Conservation (phyloP, 2,888 invertebrate species). For the Tetheella fluctuosa region DNA sequence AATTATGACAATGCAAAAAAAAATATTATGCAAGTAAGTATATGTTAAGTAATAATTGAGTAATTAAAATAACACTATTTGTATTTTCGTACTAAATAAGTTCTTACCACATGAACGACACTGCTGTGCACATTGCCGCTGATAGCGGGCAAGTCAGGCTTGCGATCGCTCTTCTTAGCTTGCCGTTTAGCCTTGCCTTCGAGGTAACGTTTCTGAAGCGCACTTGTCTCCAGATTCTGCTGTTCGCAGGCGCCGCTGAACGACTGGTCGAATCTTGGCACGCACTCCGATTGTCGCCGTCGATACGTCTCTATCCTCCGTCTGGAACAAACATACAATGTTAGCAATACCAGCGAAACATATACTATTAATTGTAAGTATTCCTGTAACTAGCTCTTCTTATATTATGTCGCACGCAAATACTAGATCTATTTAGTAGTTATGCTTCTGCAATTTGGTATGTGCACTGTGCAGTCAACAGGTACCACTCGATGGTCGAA, state of each 20-base stretch:
- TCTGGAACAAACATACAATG: slow-evolving; percentile 68
- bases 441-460: not conserved
- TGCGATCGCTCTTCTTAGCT: slow-evolving; percentile 90
- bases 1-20: too few relatives aligned
- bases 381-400: too few relatives aligned
- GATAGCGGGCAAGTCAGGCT: slow-evolving; percentile 76
- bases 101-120: slow-evolving; percentile 88
- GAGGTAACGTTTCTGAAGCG: slow-evolving; percentile 94
- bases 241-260: slow-evolving; percentile 95
- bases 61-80: too few relatives aligned
- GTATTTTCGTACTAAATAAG: not conserved
- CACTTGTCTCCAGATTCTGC: slow-evolving; percentile 94
- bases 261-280: slow-evolving; percentile 94
- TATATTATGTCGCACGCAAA: not conserved
- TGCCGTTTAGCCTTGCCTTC: slow-evolving; percentile 96
- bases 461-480: not conserved
- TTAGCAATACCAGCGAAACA: not conserved
- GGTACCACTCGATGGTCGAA: slow-evolving; percentile 17
- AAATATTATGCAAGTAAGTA: too few relatives aligned
- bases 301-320: slow-evolving; percentile 95
- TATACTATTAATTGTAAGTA: too few relatives aligned
- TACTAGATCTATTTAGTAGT: not conserved
- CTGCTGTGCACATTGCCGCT: slow-evolving; percentile 87
- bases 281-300: slow-evolving; percentile 92
- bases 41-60: too few relatives aligned